Evolutionary conservation across 2,888 invertebrate species (phyloP).

Genomic region (Mimumesa dahlbomi): DNA sequence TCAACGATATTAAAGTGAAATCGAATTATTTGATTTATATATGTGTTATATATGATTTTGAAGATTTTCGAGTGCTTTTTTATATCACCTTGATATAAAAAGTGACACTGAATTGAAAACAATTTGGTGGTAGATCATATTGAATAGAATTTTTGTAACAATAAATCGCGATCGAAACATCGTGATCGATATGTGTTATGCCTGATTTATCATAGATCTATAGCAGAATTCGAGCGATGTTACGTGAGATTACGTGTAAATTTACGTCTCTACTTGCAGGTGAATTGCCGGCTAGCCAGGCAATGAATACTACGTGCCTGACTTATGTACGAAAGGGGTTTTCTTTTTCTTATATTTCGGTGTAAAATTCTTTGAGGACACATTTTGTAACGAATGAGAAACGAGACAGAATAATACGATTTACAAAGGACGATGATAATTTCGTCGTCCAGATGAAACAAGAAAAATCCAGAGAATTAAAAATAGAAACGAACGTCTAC

Average conservation of each 20-base stretch:
- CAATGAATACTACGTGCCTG: constrained; percentile 13
- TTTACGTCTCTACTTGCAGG: constrained; percentile 41
- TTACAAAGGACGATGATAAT: constrained; percentile 6
- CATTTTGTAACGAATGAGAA: constrained; percentile 13
- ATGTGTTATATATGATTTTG: too few relatives aligned
- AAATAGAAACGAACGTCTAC: constrained; percentile 39
- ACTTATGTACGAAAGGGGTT: constrained; percentile 1
- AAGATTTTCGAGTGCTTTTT: too few relatives aligned
- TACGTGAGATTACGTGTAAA: neutral
- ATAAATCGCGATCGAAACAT: too few relatives aligned
- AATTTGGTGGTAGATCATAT: too few relatives aligned
- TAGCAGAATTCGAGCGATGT: neutral
- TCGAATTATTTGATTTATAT: too few relatives aligned
- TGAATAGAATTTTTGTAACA: too few relatives aligned
- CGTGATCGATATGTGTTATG: too few relatives aligned
- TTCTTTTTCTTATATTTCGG: neutral
- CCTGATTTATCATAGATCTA: too few relatives aligned
- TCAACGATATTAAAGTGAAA: too few relatives aligned
- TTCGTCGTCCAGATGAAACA: constrained; percentile 29
- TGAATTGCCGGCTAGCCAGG: constrained; percentile 19
- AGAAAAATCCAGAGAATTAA: constrained; percentile 64
- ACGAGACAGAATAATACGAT: constrained; percentile 16
- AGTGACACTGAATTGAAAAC: too few relatives aligned
- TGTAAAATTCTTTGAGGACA: neutral
- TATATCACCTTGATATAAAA: too few relatives aligned